phyloP scores from a whole-genome alignment of 2,888 invertebrate species.

The Bibio marci region DNA sequence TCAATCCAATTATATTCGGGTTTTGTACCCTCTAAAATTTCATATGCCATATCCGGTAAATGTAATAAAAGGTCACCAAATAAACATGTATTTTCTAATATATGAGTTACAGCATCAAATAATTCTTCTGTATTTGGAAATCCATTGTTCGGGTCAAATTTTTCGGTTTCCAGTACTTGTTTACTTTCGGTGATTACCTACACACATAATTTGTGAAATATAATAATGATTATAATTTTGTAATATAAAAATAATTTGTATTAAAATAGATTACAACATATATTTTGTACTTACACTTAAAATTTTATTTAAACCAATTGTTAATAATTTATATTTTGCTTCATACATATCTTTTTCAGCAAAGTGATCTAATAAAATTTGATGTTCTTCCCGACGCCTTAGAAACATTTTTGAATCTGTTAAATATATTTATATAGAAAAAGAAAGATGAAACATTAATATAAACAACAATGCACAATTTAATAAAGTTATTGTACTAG shows the following conservation, averaged over 20 bases:
- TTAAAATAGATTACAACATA: too few relatives aligned
- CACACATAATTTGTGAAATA: neutral
- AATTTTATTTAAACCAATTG: conserved; percentile 5
- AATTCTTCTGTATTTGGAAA: conserved; percentile 1
- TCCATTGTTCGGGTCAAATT: neutral
- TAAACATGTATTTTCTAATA: conserved; percentile 9
- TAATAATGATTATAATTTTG: neutral
- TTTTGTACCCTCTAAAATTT: neutral
- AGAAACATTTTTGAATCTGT: conserved; percentile 7
- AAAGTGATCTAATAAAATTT: conserved; percentile 3
- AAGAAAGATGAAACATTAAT: too few relatives aligned
- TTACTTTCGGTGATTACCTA: neutral
- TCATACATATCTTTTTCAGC: conserved; percentile 6
- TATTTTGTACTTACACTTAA: neutral
- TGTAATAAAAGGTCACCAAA: conserved; percentile 9
- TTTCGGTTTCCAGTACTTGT: neutral
- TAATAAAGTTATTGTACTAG: too few relatives aligned
- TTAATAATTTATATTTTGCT: conserved; percentile 5
- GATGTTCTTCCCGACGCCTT: conserved; percentile 8
- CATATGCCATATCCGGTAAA: conserved; percentile 6
- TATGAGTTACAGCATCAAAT: conserved; percentile 4
- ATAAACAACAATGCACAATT: too few relatives aligned
- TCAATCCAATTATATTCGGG: conserved; percentile 2
- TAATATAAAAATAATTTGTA: neutral
- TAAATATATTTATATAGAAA: too few relatives aligned